These are phyloP conservation scores for Sebastes elongatus DNA, from an alignment of 2,797 vertebrate species.

Conservation along the genomic window DNA sequence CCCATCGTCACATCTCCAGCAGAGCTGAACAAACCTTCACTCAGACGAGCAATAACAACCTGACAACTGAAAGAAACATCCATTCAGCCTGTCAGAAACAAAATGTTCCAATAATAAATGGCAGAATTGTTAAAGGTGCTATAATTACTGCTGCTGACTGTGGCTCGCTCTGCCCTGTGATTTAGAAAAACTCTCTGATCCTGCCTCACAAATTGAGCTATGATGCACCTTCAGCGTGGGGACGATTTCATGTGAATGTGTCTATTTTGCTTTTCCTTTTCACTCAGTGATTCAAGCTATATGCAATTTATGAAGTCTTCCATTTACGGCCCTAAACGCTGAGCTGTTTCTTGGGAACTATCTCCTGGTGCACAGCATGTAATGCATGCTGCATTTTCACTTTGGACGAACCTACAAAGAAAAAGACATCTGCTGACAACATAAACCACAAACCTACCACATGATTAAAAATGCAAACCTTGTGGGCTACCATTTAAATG, in stretches of 20 bases:
- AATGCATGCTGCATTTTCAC: not conserved
- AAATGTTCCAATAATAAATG: not conserved
- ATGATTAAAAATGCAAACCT: not conserved
- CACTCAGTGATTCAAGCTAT: not conserved
- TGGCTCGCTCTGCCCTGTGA: not conserved
- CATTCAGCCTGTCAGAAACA: not conserved
- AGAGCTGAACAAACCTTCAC: not conserved
- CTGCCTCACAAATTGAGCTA: not conserved
- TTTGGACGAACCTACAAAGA: not conserved
- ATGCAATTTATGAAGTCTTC: not conserved
- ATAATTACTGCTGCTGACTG: conserved; percentile 1
- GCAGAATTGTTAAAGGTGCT: not conserved
- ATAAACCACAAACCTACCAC: not conserved
- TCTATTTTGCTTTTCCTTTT: not conserved
- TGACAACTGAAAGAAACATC: not conserved
- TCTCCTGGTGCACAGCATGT: not conserved
- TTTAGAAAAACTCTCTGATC: not conserved
- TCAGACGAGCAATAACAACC: not conserved
- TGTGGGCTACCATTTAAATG: not conserved
- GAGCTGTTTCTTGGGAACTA: not conserved
- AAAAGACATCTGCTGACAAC: not conserved
- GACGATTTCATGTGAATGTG: not conserved
- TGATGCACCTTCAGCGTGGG: not conserved
- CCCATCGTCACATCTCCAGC: not conserved
- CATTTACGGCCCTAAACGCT: not conserved